phyloP scores from a whole-genome alignment of 92 coral and sea anemone species.

The Umimayanthus kanabou region DNA sequence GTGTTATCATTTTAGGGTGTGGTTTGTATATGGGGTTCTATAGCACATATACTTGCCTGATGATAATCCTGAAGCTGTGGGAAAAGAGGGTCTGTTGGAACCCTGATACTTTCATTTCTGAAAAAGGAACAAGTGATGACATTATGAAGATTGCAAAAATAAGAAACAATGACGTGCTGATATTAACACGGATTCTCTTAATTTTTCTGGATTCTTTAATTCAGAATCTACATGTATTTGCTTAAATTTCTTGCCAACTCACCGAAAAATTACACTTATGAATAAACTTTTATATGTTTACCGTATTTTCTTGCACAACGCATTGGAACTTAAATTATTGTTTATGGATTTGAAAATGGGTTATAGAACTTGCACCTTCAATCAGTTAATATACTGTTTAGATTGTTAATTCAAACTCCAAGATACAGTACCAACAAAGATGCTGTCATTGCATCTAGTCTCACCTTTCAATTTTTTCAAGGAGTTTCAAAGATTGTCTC shows the following conservation, averaged over 20 bases:
- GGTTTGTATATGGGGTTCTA: no score
- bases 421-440: neutral
- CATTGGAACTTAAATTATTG: no score
- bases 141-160: neutral
- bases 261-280: no score
- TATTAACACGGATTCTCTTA: no score
- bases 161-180: no score
- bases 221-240: no score
- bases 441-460: neutral
- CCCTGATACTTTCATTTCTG: conserved; percentile 80
- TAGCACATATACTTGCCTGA: conserved; percentile 55
- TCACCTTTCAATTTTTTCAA: conserved; percentile 83
- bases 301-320: no score
- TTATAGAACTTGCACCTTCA: neutral
- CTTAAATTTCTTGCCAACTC: no score
- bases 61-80: conserved; percentile 65
- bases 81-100: conserved; percentile 81
- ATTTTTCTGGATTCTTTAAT: no score
- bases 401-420: neutral
- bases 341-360: neutral
- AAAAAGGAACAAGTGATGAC: neutral
- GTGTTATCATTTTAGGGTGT: no score
- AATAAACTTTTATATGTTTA: no score
- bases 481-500: conserved; percentile 69
- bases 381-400: neutral